Evolutionary conservation across 2,113 vertebrate species (phyloP), one percentile per base, ranked within the genome.

Genomic region (Vireo altiloquus): DNA sequence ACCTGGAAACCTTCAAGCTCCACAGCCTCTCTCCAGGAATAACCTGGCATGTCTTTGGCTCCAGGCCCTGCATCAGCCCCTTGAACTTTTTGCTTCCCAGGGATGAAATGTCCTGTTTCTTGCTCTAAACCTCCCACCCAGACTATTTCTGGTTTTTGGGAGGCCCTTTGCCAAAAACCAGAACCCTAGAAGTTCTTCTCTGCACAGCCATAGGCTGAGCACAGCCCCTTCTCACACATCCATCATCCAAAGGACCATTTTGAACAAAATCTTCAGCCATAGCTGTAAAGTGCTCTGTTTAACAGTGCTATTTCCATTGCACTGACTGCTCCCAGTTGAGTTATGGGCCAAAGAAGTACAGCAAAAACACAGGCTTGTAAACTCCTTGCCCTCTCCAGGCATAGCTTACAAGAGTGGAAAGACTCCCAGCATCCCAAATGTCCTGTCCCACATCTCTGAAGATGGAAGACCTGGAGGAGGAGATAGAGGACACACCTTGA

Each of bases 311-410:
- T 44, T 89, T 31, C 47, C 52, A 18, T 33, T 69, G n/a, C 46
- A 42, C 60, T 27, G 20, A 6, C 46, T 77, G n/a, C 20, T 61
- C 56, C 63, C 60, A 31, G 12, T 0, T 37, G 63, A 82, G 15
- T 46, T 69, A 40, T 2, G 25, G 13, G 13, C 20, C 21, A 49
- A 95, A 79, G 7, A 66, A 78, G 25, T 7, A 44, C 25, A 53
- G 54, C 17, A 4, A 2, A 87, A 87, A 60, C 35, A 56, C 0
- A 0, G 24, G 13, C 24, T 80, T 3, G 1, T 44, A 68, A 82
- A 76, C 15, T 25, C 22, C 49, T 35, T 19, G 33, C 35, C 10
- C 15, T 24, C 19, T 74, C 39, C 4, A 9, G 24, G 27, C 65
- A 11, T 1, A 82, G 18, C 46, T 40, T 57, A 27, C 54, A 69